phyloP scores from a whole-genome alignment of 2,888 invertebrate genomes.

The Scaptomyza polygonia region DNA sequence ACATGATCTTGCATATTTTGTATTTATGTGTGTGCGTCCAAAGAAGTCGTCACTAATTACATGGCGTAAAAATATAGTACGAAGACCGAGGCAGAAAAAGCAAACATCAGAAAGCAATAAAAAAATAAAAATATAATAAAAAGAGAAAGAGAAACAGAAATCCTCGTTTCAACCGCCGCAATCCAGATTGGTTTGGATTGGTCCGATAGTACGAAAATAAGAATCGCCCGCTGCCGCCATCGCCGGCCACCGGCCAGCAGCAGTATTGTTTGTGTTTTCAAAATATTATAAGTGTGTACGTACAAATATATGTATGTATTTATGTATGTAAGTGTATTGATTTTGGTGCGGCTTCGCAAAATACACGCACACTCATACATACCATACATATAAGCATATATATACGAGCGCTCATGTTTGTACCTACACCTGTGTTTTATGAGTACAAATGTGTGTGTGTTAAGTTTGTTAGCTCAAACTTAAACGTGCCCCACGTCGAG shows the following conservation, averaged over 20 bases:
- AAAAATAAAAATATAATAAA: slow-evolving; percentile 2
- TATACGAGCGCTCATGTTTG: slow-evolving; percentile 2
- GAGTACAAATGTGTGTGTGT: slow-evolving; percentile 9
- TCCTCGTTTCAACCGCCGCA: slow-evolving; percentile 48
- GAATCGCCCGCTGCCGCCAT: slow-evolving; percentile 23
- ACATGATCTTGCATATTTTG: not conserved
- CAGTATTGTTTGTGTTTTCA: slow-evolving; percentile 35
- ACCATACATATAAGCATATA: too few species aligned
- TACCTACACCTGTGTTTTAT: not conserved
- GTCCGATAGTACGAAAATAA: slow-evolving; percentile 33
- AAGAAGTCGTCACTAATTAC: slow-evolving; percentile 45
- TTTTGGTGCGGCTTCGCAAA: slow-evolving; percentile 38
- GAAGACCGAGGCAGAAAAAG: slow-evolving; percentile 24
- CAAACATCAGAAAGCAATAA: slow-evolving; percentile 42
- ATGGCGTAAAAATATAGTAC: slow-evolving; percentile 15
- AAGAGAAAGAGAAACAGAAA: slow-evolving; percentile 24
- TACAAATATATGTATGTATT: slow-evolving; percentile 1
- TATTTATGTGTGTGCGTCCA: not conserved
- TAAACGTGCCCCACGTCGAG: slow-evolving; percentile 34
- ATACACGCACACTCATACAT: slow-evolving; percentile 3
- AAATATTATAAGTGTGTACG: slow-evolving; percentile 37
- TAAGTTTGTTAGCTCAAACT: slow-evolving; percentile 35
- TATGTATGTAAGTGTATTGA: slow-evolving; percentile 23
- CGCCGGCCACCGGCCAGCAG: slow-evolving; percentile 21
- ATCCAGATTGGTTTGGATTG: slow-evolving; percentile 62